Evolutionary conservation across 2,888 invertebrate species (phyloP).

Genomic region (Cryptocephalus moraei): DNA sequence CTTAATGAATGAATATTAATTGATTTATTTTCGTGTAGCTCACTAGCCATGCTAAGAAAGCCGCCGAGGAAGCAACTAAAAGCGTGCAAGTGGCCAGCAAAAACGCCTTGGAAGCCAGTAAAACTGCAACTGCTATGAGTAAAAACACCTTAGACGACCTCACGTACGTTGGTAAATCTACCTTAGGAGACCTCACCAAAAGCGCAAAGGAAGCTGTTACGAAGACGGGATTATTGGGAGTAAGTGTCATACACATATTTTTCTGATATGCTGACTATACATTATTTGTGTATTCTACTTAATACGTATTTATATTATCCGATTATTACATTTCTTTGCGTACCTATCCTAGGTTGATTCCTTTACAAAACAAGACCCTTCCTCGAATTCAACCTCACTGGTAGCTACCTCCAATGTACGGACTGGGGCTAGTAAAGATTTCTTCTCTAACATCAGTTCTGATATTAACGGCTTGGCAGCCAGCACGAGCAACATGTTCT

Average conservation of each 20-base stretch:
- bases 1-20: background rate
- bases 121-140: conserved; percentile 78
- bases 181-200: conserved; percentile 81
- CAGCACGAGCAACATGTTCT: conserved; percentile 88
- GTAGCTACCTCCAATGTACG: conserved; percentile 53
- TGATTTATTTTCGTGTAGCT: conserved; percentile 42
- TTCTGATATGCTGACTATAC: no score
- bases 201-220: conserved; percentile 81
- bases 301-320: background rate
- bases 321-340: background rate
- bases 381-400: conserved; percentile 47
- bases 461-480: conserved; percentile 89
- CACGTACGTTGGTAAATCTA: conserved; percentile 82
- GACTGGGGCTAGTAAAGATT: conserved; percentile 62
- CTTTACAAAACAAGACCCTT: conserved; percentile 32
- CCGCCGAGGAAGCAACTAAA: conserved; percentile 71
- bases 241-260: conserved; percentile 24
- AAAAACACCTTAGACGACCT: conserved; percentile 82
- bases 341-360: conserved; percentile 27
- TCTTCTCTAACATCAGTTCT: conserved; percentile 84
- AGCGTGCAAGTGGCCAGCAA: conserved; percentile 78
- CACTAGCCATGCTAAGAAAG: conserved; percentile 80
- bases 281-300: no score
- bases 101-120: conserved; percentile 74
- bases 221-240: conserved; percentile 76